Base-by-base conservation (phyloP, 2,888 invertebrate genomes). In the Sepioteuthis lessoniana region DNA sequence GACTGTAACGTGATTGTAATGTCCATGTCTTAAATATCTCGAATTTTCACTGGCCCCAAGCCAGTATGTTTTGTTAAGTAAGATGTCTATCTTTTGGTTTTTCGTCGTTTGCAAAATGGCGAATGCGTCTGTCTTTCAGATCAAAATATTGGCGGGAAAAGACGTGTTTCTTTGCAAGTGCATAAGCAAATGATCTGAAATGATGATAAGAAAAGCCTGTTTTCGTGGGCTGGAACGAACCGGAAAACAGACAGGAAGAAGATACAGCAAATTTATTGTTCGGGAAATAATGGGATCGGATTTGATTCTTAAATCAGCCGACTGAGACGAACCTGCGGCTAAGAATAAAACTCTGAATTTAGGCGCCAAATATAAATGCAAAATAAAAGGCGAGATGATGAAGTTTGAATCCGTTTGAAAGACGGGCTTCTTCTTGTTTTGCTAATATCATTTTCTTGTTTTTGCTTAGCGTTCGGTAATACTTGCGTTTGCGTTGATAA, bases 141-240 rank as follows among this genome's bases (percentile, higher is more conserved):
- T 76, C 19, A 13, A 19, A 76, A 76, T 19, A 76, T 16, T 76
- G 2, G 35, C 13, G 10, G 60, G 16, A 4, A 31, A 60, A 76
- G 76, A 76, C 76, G 19, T 1, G 13, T 76, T 76, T 76, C n/a
- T 76, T 76, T 76, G 13, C 76, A 35, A 76, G 7, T 35, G n/a
- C 4, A 76, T 35, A 76, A n/a, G 42, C 42, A 42, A 42, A 42
- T 7, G 42, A 42, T 42, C 42, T 5, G 3, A 42, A 42, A 19
- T 76, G n/a, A 16, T 76, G 76, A 76, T 76, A 7, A 76, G n/a
- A 16, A 76, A 2, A 35, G 35, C 0, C 10, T 76, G n/a, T 76
- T 76, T 76, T 76, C 76, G 76, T n/a, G n/a, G 76, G n/a, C 76
- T n/a, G n/a, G n/a, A 76, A 76, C 76, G n/a, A 76, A 76, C 13